Evolutionary conservation across 2,113 vertebrate species (phyloP).

Genomic region (Heterotis niloticus): DNA sequence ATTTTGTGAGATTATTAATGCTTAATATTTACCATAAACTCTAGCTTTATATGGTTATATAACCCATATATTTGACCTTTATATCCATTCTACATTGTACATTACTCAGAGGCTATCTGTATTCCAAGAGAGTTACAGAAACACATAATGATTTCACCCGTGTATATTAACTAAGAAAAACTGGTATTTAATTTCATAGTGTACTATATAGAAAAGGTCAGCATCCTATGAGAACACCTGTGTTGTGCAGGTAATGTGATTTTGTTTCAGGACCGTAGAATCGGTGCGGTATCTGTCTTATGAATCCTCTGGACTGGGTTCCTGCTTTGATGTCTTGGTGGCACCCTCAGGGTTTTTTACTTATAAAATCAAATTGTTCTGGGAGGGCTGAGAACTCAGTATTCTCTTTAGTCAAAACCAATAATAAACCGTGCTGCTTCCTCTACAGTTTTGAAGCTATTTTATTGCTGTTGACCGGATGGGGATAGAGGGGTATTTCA

Average conservation of each 20-base stretch:
- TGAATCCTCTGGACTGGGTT: not conserved
- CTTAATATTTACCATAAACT: not conserved
- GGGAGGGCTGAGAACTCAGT: too few relatives aligned
- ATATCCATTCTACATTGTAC: not conserved
- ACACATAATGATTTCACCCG: not conserved
- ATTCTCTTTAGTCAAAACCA: too few relatives aligned
- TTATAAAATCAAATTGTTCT: too few relatives aligned
- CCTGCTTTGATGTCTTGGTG: not conserved
- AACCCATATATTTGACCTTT: not conserved
- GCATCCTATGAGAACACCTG: not conserved
- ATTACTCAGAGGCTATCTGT: not conserved
- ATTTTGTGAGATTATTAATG: not conserved
- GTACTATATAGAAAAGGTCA: not conserved
- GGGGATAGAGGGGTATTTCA: not conserved
- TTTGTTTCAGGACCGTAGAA: not conserved
- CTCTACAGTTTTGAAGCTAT: not conserved
- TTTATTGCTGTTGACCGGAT: not conserved
- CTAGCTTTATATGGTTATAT: not conserved
- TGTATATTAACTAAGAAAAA: not conserved
- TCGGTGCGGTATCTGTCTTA: not conserved
- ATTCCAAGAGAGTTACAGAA: not conserved
- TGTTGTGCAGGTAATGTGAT: not conserved
- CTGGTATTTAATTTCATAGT: not conserved
- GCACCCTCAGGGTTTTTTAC: not conserved
- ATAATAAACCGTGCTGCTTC: too few relatives aligned